Base-by-base conservation (phyloP, 1,140 invertebrate species). In the Phocides pigmalion region DNA sequence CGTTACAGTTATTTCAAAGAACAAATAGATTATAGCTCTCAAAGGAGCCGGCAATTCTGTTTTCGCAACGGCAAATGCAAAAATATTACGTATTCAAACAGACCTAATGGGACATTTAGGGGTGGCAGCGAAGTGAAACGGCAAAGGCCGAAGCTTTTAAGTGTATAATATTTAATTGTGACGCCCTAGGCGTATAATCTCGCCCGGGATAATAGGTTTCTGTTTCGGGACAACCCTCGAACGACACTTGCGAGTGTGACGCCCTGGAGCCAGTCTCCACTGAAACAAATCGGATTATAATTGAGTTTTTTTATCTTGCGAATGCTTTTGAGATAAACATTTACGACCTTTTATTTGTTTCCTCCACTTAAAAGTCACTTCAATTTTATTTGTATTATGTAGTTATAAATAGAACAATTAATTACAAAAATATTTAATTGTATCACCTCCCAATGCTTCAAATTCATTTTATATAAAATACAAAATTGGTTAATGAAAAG, bases 81-180 rank as follows among this genome's bases (percentile, higher is more conserved):
- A 90, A 90, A 91, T 91, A 91, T 91, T 91, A 91, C 85, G 87
- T 91, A 91, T 91, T 91, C 89, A 90, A 91, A 91, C 89, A 91
- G 81, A 89, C 81, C 87, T 89, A 91, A 91, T 91, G 82, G 89
- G 87, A 90, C 87, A 90, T 90, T 91, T 90, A 91, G 89, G 89
- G 89, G 87, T 91, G 87, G 86, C 86, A 89, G 80, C 81, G 80
- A 87, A 88, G 87, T 87, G 86, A 92, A 90, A 92, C 86, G 85
- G 88, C 87, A 87, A 91, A 91, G 86, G 84, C 82, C 87, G 90
- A 91, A 91, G 91, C 91, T 91, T 90, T 91, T 91, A 92, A 92
- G 88, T 91, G 91, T 91, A 90, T 90, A 89, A 91, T 91, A 89
- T 92, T 92, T 92, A 92, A 92, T 92, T 92, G 91, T 92, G 83